Percentiles rank a stretch among this genome's conserved stretches.
These are phyloP conservation scores for Leptura quadrifasciata DNA, from an alignment of 2,888 invertebrate genomes.

Conservation along the genomic window DNA sequence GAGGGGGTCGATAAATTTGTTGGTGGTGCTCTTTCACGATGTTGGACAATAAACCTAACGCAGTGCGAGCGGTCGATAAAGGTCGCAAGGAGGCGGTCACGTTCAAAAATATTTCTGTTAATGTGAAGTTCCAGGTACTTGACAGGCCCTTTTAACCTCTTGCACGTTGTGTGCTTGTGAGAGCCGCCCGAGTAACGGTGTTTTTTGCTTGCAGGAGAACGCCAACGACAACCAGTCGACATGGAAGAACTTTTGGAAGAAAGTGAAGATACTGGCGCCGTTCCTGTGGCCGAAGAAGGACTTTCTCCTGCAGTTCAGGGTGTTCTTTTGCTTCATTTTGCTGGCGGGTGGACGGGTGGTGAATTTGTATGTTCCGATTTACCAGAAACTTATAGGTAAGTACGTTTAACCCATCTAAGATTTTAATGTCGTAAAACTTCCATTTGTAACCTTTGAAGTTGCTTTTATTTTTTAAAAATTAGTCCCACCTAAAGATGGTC, in stretches of 20 bases:
- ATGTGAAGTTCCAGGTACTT: conserved; percentile 65
- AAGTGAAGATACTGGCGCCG: conserved; percentile 87
- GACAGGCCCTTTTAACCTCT: not conserved
- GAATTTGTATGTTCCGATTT: conserved; percentile 95
- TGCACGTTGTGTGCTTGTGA: not conserved
- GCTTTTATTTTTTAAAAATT: too few species aligned
- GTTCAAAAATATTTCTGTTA: conserved; percentile 65
- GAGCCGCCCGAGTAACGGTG: not conserved
- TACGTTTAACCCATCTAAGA: conserved; percentile 30
- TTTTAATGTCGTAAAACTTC: too few species aligned
- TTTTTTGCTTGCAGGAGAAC: conserved; percentile 65
- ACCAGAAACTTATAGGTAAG: conserved; percentile 93
- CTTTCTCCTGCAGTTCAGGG: conserved; percentile 84
- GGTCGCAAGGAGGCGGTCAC: conserved; percentile 58
- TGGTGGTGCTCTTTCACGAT: conserved; percentile 4
- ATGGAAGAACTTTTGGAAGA: conserved; percentile 86
- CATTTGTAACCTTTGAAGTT: too few species aligned
- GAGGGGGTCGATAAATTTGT: not conserved
- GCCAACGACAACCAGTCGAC: conserved; percentile 82
- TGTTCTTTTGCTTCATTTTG: conserved; percentile 86
- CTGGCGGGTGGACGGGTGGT: conserved; percentile 88
- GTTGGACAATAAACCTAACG: not conserved
- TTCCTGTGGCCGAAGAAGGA: conserved; percentile 96
- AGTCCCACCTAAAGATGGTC: too few species aligned
- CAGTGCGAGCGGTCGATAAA: conserved; percentile 32